Percentiles rank a stretch among this genome's conserved stretches.
These are phyloP conservation scores for Macrosoma leucophasiata DNA, from an alignment of 2,888 invertebrate genomes.

Conservation along the genomic window DNA sequence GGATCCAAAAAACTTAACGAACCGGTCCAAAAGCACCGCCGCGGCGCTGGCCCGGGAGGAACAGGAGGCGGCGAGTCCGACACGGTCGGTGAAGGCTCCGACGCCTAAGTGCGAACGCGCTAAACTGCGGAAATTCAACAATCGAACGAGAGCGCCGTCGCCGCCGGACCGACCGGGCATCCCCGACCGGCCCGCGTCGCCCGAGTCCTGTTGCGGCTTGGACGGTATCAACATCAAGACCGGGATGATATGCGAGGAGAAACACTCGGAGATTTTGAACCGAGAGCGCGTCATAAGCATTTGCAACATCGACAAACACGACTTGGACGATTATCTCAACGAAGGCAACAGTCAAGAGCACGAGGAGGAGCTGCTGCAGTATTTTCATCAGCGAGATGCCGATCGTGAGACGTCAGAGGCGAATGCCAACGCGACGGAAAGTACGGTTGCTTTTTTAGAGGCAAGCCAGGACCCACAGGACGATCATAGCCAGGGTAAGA, in stretches of 20 bases:
- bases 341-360: conserved; percentile 86
- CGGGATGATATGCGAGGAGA: conserved; percentile 66
- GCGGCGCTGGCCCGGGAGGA: conserved; percentile 75
- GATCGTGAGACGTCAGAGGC: conserved; percentile 39
- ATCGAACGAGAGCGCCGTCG: conserved; percentile 51
- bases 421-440: conserved; percentile 25
- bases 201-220: conserved; percentile 70
- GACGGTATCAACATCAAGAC: conserved; percentile 62
- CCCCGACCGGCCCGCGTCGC: conserved; percentile 50
- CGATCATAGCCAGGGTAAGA: conserved; percentile 70
- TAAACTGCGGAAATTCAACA: conserved; percentile 34
- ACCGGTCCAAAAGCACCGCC: conserved; percentile 75
- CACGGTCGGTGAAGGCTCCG: conserved; percentile 69
- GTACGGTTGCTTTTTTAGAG: conserved; percentile 56
- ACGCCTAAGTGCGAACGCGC: conserved; percentile 56
- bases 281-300: conserved; percentile 84
- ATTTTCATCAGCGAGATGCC: conserved; percentile 79
- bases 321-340: conserved; percentile 87
- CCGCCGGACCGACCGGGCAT: conserved; percentile 42
- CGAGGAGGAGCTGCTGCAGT: conserved; percentile 89
- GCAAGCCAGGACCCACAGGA: conserved; percentile 61
- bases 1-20: conserved; percentile 75
- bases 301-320: conserved; percentile 86
- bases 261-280: conserved; percentile 73
- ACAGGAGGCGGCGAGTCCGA: conserved; percentile 71